A percentile compares a stretch with the other conserved stretches of the same genome.
These are phyloP conservation scores for Phymorhynchus buccinoides DNA, from an alignment of 1,140 invertebrate species.

Conservation along the genomic window DNA sequence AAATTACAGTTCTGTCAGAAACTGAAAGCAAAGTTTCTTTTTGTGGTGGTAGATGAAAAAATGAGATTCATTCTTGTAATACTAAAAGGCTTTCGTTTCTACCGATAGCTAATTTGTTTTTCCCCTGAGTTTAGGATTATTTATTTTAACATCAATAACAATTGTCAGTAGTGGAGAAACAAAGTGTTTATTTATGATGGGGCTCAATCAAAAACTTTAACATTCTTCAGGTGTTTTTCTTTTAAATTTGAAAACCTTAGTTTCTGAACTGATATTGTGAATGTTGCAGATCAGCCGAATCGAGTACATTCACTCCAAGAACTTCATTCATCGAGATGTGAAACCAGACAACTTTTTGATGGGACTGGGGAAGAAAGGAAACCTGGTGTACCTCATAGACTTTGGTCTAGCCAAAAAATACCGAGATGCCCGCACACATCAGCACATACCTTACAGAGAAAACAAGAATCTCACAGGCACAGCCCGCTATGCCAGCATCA, in stretches of 20 bases:
- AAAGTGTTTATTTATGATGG: too few relatives aligned
- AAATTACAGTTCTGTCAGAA: too few relatives aligned
- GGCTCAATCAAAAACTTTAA: too few relatives aligned
- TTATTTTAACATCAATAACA: too few relatives aligned
- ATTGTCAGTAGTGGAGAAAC: too few relatives aligned
- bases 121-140: too few relatives aligned
- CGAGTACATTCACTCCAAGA: slow-evolving; percentile 97
- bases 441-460: slow-evolving; percentile 77
- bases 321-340: slow-evolving; percentile 98
- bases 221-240: neutral
- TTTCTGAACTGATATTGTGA: slow-evolving; percentile 17
- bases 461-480: slow-evolving; percentile 78
- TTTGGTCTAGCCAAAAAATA: slow-evolving; percentile 81
- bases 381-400: slow-evolving; percentile 78
- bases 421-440: slow-evolving; percentile 74
- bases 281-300: slow-evolving; percentile 89
- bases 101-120: too few relatives aligned
- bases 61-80: too few relatives aligned
- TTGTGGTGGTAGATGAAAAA: too few relatives aligned
- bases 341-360: slow-evolving; percentile 99
- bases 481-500: slow-evolving; percentile 77
- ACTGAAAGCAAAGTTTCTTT: too few relatives aligned
- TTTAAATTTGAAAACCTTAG: neutral
- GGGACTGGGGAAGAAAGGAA: slow-evolving; percentile 91
- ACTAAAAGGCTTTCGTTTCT: too few relatives aligned